A percentile compares a stretch with the other conserved stretches of the same genome.
Evolutionary conservation across 2,888 invertebrate genomes (phyloP).

Genomic region (Leucophenga maculata): DNA sequence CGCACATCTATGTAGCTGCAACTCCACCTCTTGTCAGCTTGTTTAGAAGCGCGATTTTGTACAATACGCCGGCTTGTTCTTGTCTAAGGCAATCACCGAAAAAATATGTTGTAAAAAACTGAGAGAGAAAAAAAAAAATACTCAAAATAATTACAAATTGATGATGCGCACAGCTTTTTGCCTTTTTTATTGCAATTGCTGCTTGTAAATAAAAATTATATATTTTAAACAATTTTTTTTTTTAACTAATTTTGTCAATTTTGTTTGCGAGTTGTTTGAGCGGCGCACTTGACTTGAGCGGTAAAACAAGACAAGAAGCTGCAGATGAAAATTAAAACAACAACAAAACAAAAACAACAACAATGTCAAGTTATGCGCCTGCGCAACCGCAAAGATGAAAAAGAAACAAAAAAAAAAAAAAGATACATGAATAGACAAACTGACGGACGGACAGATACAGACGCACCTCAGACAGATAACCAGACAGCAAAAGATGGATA

Average conservation of each 20-base stretch:
- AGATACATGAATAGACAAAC: too few species aligned
- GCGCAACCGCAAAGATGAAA: slow-evolving; percentile 10
- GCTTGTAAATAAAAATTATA: slow-evolving; percentile 6
- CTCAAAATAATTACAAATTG: slow-evolving; percentile 12
- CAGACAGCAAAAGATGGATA: neutral
- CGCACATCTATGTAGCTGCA: neutral
- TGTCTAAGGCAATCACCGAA: slow-evolving; percentile 10
- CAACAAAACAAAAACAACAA: slow-evolving; percentile 10
- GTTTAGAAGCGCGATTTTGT: neutral
- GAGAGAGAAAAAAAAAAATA: neutral
- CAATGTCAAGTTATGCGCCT: slow-evolving; percentile 14
- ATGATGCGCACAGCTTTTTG: neutral
- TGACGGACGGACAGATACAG: neutral
- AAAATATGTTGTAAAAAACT: neutral
- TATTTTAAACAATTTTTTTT: slow-evolving; percentile 6
- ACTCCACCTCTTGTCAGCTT: neutral
- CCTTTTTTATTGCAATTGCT: neutral
- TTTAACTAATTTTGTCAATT: slow-evolving; percentile 23
- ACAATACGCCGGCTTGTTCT: slow-evolving; percentile 7
- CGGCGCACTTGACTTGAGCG: slow-evolving; percentile 20
- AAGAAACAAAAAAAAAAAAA: neutral
- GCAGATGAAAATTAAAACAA: slow-evolving; percentile 2
- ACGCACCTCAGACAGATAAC: neutral
- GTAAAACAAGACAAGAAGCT: slow-evolving; percentile 2
- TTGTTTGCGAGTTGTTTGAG: slow-evolving; percentile 18